Base-by-base conservation (phyloP, 1,140 invertebrate genomes). In the Homarus americanus region DNA sequence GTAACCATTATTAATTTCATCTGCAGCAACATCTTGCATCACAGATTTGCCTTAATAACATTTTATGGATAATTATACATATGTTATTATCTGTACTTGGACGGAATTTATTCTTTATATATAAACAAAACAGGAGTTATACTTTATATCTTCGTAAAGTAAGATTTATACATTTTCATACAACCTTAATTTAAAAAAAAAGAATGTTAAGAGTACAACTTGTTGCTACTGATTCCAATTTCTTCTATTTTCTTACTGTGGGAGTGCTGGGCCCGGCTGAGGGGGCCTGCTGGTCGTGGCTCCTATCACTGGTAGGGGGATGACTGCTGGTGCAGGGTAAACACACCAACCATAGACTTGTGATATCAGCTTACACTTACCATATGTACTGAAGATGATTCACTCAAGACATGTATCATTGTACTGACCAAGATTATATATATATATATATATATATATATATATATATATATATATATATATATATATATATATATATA, bases 31-130 rank as follows among this genome's bases (percentile, higher is more conserved):
- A 4, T 1, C 24, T 58, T 58, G 0, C 15, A 58, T 58, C 53
- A 58, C 53, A 58, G 53, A n/a, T n/a, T 49, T 49, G 24, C 12
- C 20, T 58, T 58, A 24, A 58, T 20, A 58, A 20, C 24, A 20
- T 58, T 58, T 58, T 58, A 58, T 0, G 53, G 53, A 20, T 58
- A 58, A 58, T 58, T 58, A 58, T 58, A 24, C 28, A 53, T n/a
- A 40, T 40, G 10, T 76, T 17, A n/a, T 28, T 80, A 83, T 28
- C 49, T 24, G 44, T 83, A 73, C n/a, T n/a, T 85, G 82, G 82
- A 85, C 82, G 82, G 82, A 85, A 44, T 73, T 85, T 2, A 28
- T 28, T 80, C n/a, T 36, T 15, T 66, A 75, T 85, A 85, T 69
- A 73, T 73, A 12, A 72, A 41, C 38, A 38, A 2, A 63, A 41